These are phyloP conservation scores for Timandra comae DNA, from an alignment of 2,888 invertebrate species.

Conservation along the genomic window DNA sequence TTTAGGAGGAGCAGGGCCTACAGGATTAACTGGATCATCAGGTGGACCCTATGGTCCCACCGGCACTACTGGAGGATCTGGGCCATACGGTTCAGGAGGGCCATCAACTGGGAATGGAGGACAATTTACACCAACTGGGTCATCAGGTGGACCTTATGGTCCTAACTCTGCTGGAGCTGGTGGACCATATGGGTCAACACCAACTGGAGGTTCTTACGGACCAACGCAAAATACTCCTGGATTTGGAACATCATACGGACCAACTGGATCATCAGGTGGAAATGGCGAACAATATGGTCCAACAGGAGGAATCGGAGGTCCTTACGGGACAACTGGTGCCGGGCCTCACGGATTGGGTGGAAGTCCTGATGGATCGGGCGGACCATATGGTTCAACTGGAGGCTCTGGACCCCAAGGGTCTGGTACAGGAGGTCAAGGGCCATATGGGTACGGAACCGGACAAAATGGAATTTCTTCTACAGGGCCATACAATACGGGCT, in stretches of 20 bases:
- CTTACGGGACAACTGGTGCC: slow-evolving; percentile 1
- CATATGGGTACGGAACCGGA: slow-evolving; percentile 10
- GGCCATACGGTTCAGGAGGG: slow-evolving; percentile 3
- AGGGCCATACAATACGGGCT: background rate
- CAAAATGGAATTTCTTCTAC: slow-evolving; percentile 9
- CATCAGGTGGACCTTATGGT: background rate
- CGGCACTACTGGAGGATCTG: slow-evolving; percentile 6
- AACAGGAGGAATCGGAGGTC: slow-evolving; percentile 6
- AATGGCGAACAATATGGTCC: slow-evolving; percentile 12
- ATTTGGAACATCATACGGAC: slow-evolving; percentile 6
- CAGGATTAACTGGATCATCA: slow-evolving; percentile 1
- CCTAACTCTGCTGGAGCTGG: slow-evolving; percentile 9
- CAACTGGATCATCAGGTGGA: slow-evolving; percentile 5
- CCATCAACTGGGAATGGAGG: slow-evolving; percentile 6
- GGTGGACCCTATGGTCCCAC: background rate
- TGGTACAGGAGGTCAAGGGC: slow-evolving; percentile 6
- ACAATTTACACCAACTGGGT: background rate
- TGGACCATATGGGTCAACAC: slow-evolving; percentile 10
- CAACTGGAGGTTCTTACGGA: slow-evolving; percentile 6
- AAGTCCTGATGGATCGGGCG: slow-evolving; percentile 3
- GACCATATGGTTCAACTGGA: slow-evolving; percentile 7
- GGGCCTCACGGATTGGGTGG: slow-evolving; percentile 3
- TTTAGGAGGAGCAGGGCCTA: slow-evolving; percentile 4
- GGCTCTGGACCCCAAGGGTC: slow-evolving; percentile 13
- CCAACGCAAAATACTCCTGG: slow-evolving; percentile 5